Conservation (phyloP, 1,140 invertebrate species). For the Formica selysi region DNA sequence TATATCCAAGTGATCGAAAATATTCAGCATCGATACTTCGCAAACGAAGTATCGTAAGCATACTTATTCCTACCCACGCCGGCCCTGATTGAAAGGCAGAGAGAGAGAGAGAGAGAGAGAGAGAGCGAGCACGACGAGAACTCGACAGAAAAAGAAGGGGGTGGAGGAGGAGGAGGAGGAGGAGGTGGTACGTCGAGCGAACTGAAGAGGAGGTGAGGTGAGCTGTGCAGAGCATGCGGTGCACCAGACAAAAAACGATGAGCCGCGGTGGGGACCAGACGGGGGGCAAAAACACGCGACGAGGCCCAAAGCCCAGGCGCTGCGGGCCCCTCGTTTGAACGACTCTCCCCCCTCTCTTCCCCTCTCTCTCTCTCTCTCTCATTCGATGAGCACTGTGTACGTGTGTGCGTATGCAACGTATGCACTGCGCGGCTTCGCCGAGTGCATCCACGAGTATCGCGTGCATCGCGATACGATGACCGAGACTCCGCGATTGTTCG, state of each 20-base stretch:
- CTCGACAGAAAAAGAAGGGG: conserved; percentile 51
- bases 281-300: conserved; percentile 83
- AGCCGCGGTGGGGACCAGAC: conserved; percentile 82
- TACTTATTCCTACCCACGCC: conserved; percentile 8
- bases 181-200: conserved; percentile 26
- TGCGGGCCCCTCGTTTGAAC: conserved; percentile 62
- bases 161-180: conserved; percentile 12
- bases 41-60: conserved; percentile 18
- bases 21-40: conserved; percentile 24
- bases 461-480: conserved; percentile 58
- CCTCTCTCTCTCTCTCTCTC: no score
- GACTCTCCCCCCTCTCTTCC: conserved; percentile 31
- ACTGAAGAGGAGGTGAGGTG: conserved; percentile 47
- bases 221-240: conserved; percentile 76
- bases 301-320: conserved; percentile 80
- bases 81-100: conserved; percentile 54
- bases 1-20: not conserved
- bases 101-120: conserved; percentile 58
- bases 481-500: conserved; percentile 32
- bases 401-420: conserved; percentile 35
- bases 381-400: conserved; percentile 1
- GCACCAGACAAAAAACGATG: conserved; percentile 84
- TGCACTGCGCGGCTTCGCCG: conserved; percentile 63
- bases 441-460: conserved; percentile 61
- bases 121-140: conserved; percentile 51